Percentiles rank a stretch among this genome's conserved stretches.
phyloP scores from a whole-genome alignment of 2,797 vertebrate species.

The Eutrigla gurnardus region DNA sequence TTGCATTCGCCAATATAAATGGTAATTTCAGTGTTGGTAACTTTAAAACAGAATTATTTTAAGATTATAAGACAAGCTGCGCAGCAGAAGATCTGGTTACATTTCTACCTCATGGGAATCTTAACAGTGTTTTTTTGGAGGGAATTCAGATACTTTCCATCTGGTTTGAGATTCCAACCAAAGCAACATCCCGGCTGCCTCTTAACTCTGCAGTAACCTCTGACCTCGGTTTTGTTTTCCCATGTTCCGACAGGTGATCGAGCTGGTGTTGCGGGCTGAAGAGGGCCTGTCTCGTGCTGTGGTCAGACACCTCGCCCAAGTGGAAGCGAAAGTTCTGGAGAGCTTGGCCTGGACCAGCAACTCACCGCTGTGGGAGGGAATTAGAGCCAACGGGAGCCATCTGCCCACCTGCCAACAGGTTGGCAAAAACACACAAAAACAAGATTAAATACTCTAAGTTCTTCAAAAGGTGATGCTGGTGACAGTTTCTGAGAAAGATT shows the following conservation, averaged over 20 bases:
- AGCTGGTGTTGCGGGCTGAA: slow-evolving; percentile 85
- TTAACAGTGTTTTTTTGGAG: not conserved
- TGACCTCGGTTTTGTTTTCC: not conserved
- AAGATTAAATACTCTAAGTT: not conserved
- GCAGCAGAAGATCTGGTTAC: not conserved
- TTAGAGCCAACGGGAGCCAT: slow-evolving; percentile 82
- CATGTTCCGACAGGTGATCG: slow-evolving; percentile 82
- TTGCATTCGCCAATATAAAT: not conserved
- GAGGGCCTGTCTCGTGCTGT: slow-evolving; percentile 79
- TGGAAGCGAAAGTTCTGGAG: slow-evolving; percentile 87
- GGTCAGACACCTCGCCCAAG: slow-evolving; percentile 83
- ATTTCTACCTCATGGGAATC: not conserved
- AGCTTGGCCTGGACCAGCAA: slow-evolving; percentile 87
- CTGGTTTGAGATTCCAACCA: not conserved
- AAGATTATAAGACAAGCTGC: not conserved
- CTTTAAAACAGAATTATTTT: not conserved
- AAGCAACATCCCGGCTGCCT: too few relatives aligned
- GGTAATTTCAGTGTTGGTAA: not conserved
- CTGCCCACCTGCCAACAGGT: slow-evolving; percentile 89
- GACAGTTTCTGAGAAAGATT: not conserved
- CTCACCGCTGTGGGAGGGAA: slow-evolving; percentile 87
- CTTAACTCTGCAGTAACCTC: not conserved
- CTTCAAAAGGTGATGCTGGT: not conserved
- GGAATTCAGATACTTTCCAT: not conserved
- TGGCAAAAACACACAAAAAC: slow-evolving; percentile 1